Evolutionary conservation across 2,888 invertebrate species (phyloP), one percentile per base, ranked within the genome.

Genomic region (Dilophus febrilis): DNA sequence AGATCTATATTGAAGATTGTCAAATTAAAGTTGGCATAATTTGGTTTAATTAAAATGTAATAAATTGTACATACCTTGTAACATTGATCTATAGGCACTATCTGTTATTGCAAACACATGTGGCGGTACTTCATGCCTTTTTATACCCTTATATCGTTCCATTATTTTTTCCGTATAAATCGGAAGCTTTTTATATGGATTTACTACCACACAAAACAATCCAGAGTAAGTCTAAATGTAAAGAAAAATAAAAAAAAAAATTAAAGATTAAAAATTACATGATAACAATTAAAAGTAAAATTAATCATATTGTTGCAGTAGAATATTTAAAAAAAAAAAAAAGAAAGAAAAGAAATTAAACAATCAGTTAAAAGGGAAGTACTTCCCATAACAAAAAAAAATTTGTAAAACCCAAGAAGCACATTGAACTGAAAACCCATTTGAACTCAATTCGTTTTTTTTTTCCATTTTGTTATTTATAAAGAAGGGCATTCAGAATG

Each of bases 51-150:
- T n/a, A n/a, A n/a, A n/a, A n/a, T n/a, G n/a, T 22, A 22, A 22
- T 6, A 22, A 22, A 22, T 22, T 22, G 22, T 43, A 54, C 59
- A 58, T 66, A 85, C 95, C 97, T 85, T 98, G 97, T 53, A 99
- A 72, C 98, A 98, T 99, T 48, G 88, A 91, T 64, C 97, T 80
- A 68, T 99, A 99, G 41, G 98, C 97, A 44, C 85, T 87, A 66
- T 99, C 98, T 51, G 98, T 94, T 66, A 98, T 97, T 64, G 98
- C 97, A 68, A 95, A 98, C 46, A 99, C 95, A 64, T 99, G 98
- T 37, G 98, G 98, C 47, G 98, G 98, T 50, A 97, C 90, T 68
- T 98, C 97, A 67, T 97, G 95, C 54, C 97, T 69, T 67, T 95
- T 97, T 69, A 94, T 95, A 52, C 97, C 97, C 75, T 97, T 97